Base-by-base conservation (phyloP, 2,797 vertebrate genomes). In the Darevskia mixta region DNA sequence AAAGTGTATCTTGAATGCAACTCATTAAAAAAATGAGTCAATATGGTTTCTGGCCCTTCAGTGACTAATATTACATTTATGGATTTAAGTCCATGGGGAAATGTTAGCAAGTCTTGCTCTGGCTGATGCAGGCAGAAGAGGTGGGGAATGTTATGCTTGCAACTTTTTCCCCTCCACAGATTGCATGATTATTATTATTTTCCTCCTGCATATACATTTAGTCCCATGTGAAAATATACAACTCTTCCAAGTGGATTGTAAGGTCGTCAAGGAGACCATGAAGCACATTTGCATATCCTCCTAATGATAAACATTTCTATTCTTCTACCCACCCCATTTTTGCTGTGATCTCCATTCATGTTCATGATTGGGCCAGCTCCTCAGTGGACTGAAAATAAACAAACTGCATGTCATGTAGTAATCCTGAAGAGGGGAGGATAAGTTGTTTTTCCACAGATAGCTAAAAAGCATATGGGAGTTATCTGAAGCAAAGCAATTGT, bases 401-500 rank as follows among this genome's bases (percentile, higher is more conserved):
- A 72, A 25, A 82, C 93, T 91, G 25, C 9, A 0, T 55, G 32
- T 90, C 87, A 67, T 90, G 80, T 94, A 88, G 95, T 93, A 94
- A 96, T 96, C 95, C 72, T 38, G 43, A 20, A 43, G 58, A 17
- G 23, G 23, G 75, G 69, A 64, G 41, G 95, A 95, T 92, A 94
- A 85, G 94, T 86, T 91, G 94, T 92, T 94, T 95, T 87, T 89
- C 93, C 92, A 91, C 94, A 92, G 89, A 86, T 86, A 86, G 92
- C 93, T 95, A 89, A 95, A 95, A 93, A 95, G 95, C 97, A 91
- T 94, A 9, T 93, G 96, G 96, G 96, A 96, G 86, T 96, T 97
- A 92, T 84, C n/a, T 0, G 96, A 94, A 96, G 94, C 96, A 95
- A 96, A 97, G 97, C 96, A 96, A 97, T 97, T 92, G 93, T 93